These are phyloP conservation scores for Caranx melampygus DNA, from an alignment of 2,113 vertebrate species.

Conservation along the genomic window DNA sequence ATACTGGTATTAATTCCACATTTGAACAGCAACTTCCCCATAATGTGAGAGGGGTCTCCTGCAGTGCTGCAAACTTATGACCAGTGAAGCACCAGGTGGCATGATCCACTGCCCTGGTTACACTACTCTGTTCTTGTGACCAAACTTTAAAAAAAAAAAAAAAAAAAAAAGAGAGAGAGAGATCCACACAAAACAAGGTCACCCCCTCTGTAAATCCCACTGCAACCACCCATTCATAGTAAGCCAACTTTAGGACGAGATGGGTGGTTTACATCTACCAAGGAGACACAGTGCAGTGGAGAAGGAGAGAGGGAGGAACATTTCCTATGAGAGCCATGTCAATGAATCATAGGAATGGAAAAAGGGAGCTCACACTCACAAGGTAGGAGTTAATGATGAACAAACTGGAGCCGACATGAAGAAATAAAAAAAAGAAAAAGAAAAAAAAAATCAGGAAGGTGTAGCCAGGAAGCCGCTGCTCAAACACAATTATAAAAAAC, in stretches of 20 bases:
- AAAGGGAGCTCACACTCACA: conserved; percentile 60
- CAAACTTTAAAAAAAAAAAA: background rate
- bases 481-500: conserved; percentile 30
- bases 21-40: conserved; percentile 43
- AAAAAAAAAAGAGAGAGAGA: too few relatives aligned
- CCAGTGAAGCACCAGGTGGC: background rate
- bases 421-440: background rate
- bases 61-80: conserved; percentile 21
- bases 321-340: conserved; percentile 63
- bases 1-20: background rate
- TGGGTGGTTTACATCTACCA: conserved; percentile 29
- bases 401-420: conserved; percentile 35
- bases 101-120: background rate
- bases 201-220: background rate
- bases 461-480: conserved; percentile 19
- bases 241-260: conserved; percentile 19
- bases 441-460: background rate
- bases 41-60: conserved; percentile 18
- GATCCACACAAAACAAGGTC: background rate
- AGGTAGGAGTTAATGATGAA: conserved; percentile 81
- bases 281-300: conserved; percentile 22
- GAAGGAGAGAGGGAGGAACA: conserved; percentile 43
- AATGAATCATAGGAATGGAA: conserved; percentile 78
- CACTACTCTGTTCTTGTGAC: background rate
- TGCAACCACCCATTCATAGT: background rate